phyloP scores from a whole-genome alignment of 2,888 invertebrate genomes.

The Mesochorus sp. region DNA sequence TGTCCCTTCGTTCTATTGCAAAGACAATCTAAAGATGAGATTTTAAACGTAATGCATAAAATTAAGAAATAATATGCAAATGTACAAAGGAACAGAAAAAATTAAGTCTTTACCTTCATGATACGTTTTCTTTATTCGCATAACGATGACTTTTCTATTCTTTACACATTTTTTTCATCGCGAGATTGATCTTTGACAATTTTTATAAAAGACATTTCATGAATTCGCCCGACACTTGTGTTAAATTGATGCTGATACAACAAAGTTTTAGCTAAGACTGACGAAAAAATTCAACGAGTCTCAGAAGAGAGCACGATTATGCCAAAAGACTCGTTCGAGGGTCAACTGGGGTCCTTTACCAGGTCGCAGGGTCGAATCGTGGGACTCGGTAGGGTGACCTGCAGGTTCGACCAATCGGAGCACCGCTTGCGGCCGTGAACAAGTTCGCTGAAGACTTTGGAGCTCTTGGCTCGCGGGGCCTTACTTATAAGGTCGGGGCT shows the following conservation, averaged over 20 bases:
- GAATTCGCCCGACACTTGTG: neutral
- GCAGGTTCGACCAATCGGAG: conserved; percentile 69
- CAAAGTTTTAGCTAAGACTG: conserved; percentile 43
- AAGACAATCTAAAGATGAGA: too few relatives aligned
- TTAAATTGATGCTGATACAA: conserved; percentile 19
- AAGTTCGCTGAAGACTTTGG: conserved; percentile 63
- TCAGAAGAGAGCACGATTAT: neutral
- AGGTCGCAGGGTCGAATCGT: conserved; percentile 70
- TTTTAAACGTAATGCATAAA: too few relatives aligned
- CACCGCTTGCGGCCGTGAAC: conserved; percentile 63
- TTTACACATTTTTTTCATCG: neutral
- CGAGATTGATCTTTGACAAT: neutral
- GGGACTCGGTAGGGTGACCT: conserved; percentile 71
- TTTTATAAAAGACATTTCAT: too few relatives aligned
- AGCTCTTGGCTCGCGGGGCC: conserved; percentile 14
- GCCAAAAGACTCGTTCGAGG: conserved; percentile 59
- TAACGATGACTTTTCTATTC: neutral
- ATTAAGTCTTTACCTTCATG: neutral
- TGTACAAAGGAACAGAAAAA: too few relatives aligned
- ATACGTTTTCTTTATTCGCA: neutral
- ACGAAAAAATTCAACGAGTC: conserved; percentile 18
- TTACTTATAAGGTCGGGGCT: conserved; percentile 47
- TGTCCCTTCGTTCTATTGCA: conserved; percentile 9
- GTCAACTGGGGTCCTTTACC: conserved; percentile 69
- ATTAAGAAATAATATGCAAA: too few relatives aligned